Evolutionary conservation across 1,140 invertebrate genomes (phyloP).

Genomic region (Drosophila parvula): DNA sequence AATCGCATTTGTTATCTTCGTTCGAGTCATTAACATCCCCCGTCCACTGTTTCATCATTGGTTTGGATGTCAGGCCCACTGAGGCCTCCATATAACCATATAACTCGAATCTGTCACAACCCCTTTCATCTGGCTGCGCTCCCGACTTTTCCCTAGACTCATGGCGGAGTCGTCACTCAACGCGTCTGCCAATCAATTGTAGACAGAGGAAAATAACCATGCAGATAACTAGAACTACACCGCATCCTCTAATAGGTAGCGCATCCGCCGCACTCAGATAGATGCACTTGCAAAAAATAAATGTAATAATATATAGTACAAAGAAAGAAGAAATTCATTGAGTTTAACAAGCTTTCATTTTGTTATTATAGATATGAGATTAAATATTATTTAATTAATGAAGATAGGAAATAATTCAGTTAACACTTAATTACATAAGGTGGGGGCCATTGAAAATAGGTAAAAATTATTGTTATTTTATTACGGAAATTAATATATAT

Average conservation of each 20-base stretch:
- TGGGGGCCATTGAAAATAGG: neutral
- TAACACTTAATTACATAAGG: neutral
- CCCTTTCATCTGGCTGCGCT: constrained; percentile 30
- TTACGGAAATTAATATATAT: no score
- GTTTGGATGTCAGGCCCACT: neutral
- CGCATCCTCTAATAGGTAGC: constrained; percentile 69
- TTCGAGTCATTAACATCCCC: constrained; percentile 35
- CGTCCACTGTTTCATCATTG: neutral
- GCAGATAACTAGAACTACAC: constrained; percentile 65
- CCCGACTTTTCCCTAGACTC: constrained; percentile 29
- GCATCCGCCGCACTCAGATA: constrained; percentile 41
- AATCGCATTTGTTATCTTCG: constrained; percentile 44
- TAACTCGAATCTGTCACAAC: constrained; percentile 49
- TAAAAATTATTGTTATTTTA: no score
- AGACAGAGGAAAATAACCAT: constrained; percentile 43
- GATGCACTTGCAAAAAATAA: constrained; percentile 8
- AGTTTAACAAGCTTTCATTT: no score
- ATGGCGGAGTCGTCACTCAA: constrained; percentile 28
- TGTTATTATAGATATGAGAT: no score
- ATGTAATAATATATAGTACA: neutral
- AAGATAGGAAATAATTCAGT: neutral
- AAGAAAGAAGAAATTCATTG: neutral
- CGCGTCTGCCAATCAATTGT: constrained; percentile 53
- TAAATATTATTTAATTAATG: neutral
- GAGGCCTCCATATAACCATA: constrained; percentile 19